Base-by-base conservation (phyloP, 2,888 invertebrate genomes). In the Glomeris marginata region DNA sequence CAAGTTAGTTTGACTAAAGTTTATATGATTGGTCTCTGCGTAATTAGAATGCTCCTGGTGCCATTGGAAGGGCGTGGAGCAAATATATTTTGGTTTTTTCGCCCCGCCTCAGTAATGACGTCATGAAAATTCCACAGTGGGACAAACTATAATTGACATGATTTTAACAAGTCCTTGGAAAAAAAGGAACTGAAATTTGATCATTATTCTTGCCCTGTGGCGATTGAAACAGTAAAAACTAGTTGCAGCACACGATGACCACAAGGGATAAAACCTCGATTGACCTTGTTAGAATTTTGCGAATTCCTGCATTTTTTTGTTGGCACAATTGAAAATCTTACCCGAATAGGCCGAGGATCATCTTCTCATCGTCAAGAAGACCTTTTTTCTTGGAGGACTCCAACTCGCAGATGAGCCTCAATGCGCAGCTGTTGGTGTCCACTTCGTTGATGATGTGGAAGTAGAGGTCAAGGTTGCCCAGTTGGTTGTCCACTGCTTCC, bases 271-370 rank as follows among this genome's bases (percentile, higher is more conserved):
- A 28, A 28, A 28, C 28, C 28, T 28, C 28, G 28, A 3, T 28
- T 28, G 28, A 28, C 28, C 28, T 28, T 28, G 28, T 8, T 28
- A 28, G 22, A 35, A 33, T 38, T 38, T 18, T 33, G 21, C 28
- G 16, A 18, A 15, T 18, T 20, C 20, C 47, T 40, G 28, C 15
- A 38, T 47, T 18, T 47, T 35, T 34, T 47, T 47, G 37, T 18
- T 28, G 11, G 18, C n/a, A 16, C 13, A 48, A 46, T 21, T 2
- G 13, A 13, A n/a, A 13, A 20, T 37, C 54, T 52, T 46, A 56
- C 56, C 56, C 54, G 45, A 56, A 56, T 8, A 56, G 51, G 6
- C 54, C 53, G 35, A 54, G 47, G 41, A 56, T 56, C 52, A 56
- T 52, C 43, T 44, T 21, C 36, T 56, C 56, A 36, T 56, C 56